Conservation (phyloP, 2,113 vertebrate genomes). For the Rana temporaria region DNA sequence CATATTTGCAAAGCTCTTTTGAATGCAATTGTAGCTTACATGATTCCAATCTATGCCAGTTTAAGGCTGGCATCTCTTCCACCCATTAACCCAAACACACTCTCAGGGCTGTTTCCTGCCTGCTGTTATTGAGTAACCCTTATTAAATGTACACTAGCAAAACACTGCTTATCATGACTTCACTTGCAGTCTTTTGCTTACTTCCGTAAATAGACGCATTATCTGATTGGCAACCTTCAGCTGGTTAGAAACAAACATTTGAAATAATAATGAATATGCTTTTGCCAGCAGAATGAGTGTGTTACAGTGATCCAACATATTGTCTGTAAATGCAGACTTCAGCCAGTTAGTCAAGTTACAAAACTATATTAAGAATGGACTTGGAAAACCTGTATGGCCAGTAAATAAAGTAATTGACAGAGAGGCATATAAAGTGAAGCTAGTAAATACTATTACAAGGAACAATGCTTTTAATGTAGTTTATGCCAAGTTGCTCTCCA, state of each 20-base stretch:
- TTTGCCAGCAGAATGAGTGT: constrained; percentile 11
- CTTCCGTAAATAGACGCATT: constrained; percentile 56
- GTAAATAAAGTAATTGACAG: background rate
- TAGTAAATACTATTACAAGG: no score
- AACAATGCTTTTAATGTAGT: no score
- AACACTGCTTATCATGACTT: constrained; percentile 54
- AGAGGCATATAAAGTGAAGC: no score
- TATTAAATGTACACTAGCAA: constrained; percentile 56
- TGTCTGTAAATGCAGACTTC: no score
- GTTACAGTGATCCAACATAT: background rate
- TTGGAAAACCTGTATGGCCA: background rate
- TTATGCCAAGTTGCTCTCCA: no score
- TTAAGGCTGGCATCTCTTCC: constrained; percentile 47
- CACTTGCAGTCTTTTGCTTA: constrained; percentile 51
- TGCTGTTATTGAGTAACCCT: constrained; percentile 57
- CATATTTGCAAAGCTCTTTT: background rate
- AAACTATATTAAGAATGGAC: background rate
- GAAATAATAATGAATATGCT: constrained; percentile 27
- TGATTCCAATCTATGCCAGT: constrained; percentile 35
- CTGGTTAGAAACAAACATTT: constrained; percentile 24
- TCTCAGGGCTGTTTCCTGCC: constrained; percentile 50
- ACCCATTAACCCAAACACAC: constrained; percentile 47
- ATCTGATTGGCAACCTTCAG: constrained; percentile 51
- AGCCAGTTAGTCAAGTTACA: no score
- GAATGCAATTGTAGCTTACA: constrained; percentile 8